Conservation (phyloP, 2,113 vertebrate species). For the Dromaius novaehollandiae region DNA sequence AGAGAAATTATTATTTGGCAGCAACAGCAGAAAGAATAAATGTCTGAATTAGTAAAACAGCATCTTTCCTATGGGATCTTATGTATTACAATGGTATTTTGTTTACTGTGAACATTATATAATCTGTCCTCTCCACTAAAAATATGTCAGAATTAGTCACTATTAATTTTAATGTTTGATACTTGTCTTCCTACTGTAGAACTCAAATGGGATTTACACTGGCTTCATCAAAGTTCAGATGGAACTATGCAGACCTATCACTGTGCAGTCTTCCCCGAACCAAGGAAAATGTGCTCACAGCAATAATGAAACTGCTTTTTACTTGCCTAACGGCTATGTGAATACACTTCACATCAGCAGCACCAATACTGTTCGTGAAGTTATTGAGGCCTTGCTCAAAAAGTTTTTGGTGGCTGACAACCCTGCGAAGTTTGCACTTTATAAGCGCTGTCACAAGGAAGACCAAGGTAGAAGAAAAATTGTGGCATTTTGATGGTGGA, state of each 20-base stretch:
- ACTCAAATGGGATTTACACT: conserved; percentile 85
- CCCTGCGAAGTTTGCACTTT: conserved; percentile 95
- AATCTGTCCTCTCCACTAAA: not conserved
- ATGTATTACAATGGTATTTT: not conserved
- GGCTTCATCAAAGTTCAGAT: conserved; percentile 98
- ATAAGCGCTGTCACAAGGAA: conserved; percentile 90
- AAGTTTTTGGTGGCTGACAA: conserved; percentile 94
- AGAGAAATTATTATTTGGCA: not conserved
- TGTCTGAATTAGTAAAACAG: not conserved
- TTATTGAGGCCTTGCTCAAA: conserved; percentile 91
- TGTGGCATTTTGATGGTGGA: not conserved
- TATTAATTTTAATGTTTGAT: not conserved
- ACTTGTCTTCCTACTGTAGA: conserved; percentile 71
- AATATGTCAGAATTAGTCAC: not conserved
- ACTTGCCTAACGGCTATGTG: conserved; percentile 79
- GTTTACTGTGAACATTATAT: not conserved
- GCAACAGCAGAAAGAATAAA: not conserved
- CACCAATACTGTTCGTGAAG: conserved; percentile 89
- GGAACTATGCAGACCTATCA: conserved; percentile 90
- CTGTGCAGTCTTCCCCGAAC: conserved; percentile 72
- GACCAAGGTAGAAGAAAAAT: conserved; percentile 87
- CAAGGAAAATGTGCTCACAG: conserved; percentile 50
- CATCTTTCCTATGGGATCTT: not conserved
- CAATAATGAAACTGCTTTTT: conserved; percentile 81
- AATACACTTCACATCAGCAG: conserved; percentile 98